Base-by-base conservation (phyloP, 2,113 vertebrate species). In the Gavia stellata region DNA sequence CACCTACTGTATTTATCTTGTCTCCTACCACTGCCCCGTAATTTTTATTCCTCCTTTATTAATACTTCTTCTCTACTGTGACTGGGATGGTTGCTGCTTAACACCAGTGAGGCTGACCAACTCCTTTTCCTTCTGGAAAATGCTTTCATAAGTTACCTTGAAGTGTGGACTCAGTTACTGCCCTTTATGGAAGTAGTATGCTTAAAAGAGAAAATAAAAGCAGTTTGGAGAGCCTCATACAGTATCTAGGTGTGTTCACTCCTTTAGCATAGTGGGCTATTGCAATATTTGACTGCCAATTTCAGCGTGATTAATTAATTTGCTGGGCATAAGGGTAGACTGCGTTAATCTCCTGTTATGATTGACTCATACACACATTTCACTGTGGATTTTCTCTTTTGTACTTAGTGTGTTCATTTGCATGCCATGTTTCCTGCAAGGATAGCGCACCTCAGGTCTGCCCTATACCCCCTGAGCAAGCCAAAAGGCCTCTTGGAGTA, bases 401-500 rank as follows among this genome's bases (percentile, higher is more conserved):
- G 52, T 96, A 91, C 50, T 88, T 96, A 99, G 99, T 99, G 89
- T 99, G 99, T 93, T 98, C 99, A 12, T 99, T 99, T 90, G 98
- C 98, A 95, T 99, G 99, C 96, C 99, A 99, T 9, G 98, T 99
- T 75, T 98, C 98, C 97, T 99, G 99, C 97, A 99, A 98, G 97
- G 99, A 99, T 97, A 98, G 99, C 29, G 98, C 99, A 12, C 99
- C 99, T 81, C 98, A 98, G 97, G 98, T 99, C 94, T 99, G 99
- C 97, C 99, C 99, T 58, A 99, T 99, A 91, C 99, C 99, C 36
- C 98, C 98, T 1, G 99, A 99, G 97, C 99, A 99, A 96, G 98
- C 99, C 94, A 99, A 99, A 98, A 98, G 99, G 87, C 99, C 99
- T 13, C 99, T 99, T 58, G 99, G 99, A 53, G 98, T 99, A 80